phyloP scores from a whole-genome alignment of 2,888 invertebrate species.

The Allophyes oxyacanthae region DNA sequence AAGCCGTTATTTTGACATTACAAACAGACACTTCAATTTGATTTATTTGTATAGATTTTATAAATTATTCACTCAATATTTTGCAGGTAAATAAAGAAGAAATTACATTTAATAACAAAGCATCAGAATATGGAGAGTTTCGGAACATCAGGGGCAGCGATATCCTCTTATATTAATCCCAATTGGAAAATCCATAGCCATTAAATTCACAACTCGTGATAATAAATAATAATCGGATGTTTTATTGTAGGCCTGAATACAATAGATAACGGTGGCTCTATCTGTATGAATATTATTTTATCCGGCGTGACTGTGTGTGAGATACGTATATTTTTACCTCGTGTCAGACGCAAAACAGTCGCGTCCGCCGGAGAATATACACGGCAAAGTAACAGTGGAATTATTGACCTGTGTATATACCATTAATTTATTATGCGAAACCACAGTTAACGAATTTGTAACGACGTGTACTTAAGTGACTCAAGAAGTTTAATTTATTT shows the following conservation, averaged over 20 bases:
- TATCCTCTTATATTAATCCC: conserved; percentile 13
- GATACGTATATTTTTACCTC: conserved; percentile 64
- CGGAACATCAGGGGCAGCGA: background rate
- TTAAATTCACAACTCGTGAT: conserved; percentile 22
- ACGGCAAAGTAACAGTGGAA: conserved; percentile 30
- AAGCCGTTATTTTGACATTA: too few relatives aligned
- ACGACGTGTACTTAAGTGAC: conserved; percentile 36
- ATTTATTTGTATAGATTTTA: too few relatives aligned
- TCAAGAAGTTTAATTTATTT: background rate
- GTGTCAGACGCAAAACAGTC: conserved; percentile 58
- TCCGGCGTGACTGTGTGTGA: conserved; percentile 43
- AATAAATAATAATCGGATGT: conserved; percentile 43
- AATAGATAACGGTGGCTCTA: conserved; percentile 47
- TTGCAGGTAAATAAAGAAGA: too few relatives aligned
- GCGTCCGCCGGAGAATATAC: conserved; percentile 48
- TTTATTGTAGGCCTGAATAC: conserved; percentile 40
- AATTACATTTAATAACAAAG: too few relatives aligned
- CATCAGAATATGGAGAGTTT: too few relatives aligned
- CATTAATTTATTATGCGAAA: conserved; percentile 7
- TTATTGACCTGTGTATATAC: conserved; percentile 23
- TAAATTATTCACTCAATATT: too few relatives aligned
- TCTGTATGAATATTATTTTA: conserved; percentile 54
- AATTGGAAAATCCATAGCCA: conserved; percentile 2
- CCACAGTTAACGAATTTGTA: conserved; percentile 37
- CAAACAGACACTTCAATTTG: too few relatives aligned